Evolutionary conservation across 1,140 invertebrate genomes (phyloP).

Genomic region (Lasioglossum albipes): DNA sequence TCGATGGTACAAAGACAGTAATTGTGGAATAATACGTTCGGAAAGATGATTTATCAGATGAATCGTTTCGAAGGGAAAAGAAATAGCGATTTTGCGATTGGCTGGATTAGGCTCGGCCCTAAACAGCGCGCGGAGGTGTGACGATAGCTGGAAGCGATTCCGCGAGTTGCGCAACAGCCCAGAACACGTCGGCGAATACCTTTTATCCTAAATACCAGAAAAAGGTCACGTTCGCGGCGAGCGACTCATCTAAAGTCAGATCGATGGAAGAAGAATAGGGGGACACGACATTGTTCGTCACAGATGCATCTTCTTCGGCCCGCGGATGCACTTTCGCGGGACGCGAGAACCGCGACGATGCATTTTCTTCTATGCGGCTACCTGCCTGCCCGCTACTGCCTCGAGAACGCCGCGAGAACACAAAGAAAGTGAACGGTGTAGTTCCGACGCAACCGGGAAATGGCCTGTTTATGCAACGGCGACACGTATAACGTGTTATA

Average conservation of each 20-base stretch:
- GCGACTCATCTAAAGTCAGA: constrained; percentile 21
- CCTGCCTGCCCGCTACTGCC: too few species aligned
- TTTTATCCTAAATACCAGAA: constrained; percentile 64
- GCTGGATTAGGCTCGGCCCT: too few species aligned
- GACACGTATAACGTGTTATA: neutral
- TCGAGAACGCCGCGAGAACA: constrained; percentile 18
- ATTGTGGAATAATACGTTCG: too few species aligned
- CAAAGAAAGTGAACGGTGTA: constrained; percentile 57
- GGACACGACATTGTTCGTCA: constrained; percentile 17
- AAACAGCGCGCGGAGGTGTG: constrained; percentile 25
- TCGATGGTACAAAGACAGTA: too few species aligned
- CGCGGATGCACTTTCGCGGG: constrained; percentile 53
- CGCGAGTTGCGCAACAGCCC: constrained; percentile 21
- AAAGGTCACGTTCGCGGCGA: constrained; percentile 62
- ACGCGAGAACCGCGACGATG: neutral
- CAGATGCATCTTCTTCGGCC: constrained; percentile 16
- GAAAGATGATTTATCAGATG: too few species aligned
- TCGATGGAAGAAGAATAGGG: constrained; percentile 31
- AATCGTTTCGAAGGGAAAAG: too few species aligned
- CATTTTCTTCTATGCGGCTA: too few species aligned
- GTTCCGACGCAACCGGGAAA: constrained; percentile 49
- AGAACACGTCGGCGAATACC: constrained; percentile 43
- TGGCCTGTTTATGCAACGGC: constrained; percentile 41
- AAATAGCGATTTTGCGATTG: too few species aligned
- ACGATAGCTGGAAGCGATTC: constrained; percentile 43